Evolutionary conservation across 2,888 invertebrate genomes (phyloP), one percentile per base, ranked within the genome.

Genomic region (Nomada fucata): DNA sequence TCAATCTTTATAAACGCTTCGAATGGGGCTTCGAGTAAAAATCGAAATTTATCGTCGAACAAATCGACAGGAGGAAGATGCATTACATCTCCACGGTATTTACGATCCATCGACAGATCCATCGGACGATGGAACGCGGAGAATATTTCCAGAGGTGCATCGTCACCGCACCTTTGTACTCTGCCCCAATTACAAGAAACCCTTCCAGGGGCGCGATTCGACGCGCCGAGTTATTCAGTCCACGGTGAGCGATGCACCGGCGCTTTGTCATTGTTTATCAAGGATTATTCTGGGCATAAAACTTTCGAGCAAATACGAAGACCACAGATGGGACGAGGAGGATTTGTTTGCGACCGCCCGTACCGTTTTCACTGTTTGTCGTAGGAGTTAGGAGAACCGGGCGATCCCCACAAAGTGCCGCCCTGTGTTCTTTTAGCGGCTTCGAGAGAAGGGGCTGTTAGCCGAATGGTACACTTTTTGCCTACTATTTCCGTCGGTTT

Each of bases 311-410:
- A 47, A 10, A 23, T 13, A 36, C 7, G 20, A 26, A 36, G 60
- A 52, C 23, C 3, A 13, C 13, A 26, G 20, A 26, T 9, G 69
- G 23, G 18, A 42, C 23, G 47, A 20, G 52, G 55, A 67, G 72
- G 85, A 86, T 89, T 90, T 90, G 89, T 91, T 91, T 91, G 90
- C 90, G 84, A 81, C 88, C 89, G 88, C 87, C 88, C 88, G 87
- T 83, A 78, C 80, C 71, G 83, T 83, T 82, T 88, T 79, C 86
- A 79, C 70, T 91, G 89, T 92, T 92, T 92, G 91, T 88, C 90
- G 84, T 91, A 88, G 79, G 88, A 90, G 91, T 92, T 92, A 92
- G 89, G 88, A 88, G 88, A 82, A 84, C 86, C 87, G 67, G 75
- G 26, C 59, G 13, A 29, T 44, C 55, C 74, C 69, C 79, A 86